phyloP scores from a whole-genome alignment of 2,113 vertebrate species.

The Vombatus ursinus region DNA sequence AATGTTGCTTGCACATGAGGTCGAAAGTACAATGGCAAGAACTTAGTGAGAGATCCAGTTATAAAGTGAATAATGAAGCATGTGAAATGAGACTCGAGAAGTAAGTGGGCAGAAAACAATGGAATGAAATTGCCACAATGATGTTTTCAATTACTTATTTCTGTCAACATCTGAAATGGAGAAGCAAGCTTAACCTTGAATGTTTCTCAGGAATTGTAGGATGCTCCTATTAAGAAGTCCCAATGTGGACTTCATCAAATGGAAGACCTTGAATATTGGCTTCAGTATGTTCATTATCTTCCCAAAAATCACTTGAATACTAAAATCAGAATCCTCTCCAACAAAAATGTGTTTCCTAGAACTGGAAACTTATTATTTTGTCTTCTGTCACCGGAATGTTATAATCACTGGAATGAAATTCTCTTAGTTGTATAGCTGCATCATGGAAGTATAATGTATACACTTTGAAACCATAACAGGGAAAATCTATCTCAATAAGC shows the following conservation, averaged over 20 bases:
- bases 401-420: not conserved
- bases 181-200: not conserved
- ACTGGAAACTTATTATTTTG: not conserved
- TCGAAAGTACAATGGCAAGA: too few relatives aligned
- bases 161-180: not conserved
- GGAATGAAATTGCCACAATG: too few relatives aligned
- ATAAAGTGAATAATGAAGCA: too few relatives aligned
- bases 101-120: too few relatives aligned
- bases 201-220: not conserved
- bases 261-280: not conserved
- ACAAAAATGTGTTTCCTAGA: not conserved
- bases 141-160: not conserved
- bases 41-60: too few relatives aligned
- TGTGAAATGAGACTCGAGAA: too few relatives aligned
- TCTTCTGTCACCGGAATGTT: not conserved
- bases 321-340: not conserved
- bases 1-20: too few relatives aligned
- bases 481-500: not conserved
- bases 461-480: not conserved
- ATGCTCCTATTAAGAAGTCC: not conserved
- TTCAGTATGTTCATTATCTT: not conserved
- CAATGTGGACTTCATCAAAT: not conserved
- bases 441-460: not conserved
- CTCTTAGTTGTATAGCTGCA: not conserved
- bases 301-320: not conserved